Evolutionary conservation across 2,888 invertebrate genomes (phyloP).

Genomic region (Rotaria magnacalcarata): DNA sequence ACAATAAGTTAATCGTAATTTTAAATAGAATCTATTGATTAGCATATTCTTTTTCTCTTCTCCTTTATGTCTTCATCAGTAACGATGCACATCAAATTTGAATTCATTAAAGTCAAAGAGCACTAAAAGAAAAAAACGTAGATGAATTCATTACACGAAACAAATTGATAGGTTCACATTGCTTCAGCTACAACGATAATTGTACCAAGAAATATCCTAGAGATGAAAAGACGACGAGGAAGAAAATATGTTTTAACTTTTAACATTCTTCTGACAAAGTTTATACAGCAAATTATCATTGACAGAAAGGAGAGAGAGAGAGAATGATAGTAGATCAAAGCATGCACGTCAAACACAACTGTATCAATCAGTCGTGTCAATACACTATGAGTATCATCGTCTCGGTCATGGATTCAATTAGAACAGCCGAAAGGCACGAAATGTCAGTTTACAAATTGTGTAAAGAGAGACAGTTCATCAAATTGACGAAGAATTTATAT

Average conservation of each 20-base stretch:
- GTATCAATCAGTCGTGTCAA: constrained; percentile 31
- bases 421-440: constrained; percentile 22
- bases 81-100: background rate
- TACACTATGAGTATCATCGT: constrained; percentile 22
- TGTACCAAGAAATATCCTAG: background rate
- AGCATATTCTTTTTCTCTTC: no score
- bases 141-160: background rate
- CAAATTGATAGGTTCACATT: background rate
- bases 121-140: background rate
- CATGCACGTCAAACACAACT: constrained; percentile 31
- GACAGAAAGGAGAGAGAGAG: background rate
- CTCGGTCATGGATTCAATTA: constrained; percentile 31
- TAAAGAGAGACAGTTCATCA: constrained; percentile 3
- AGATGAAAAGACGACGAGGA: background rate
- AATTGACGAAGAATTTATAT: constrained; percentile 2
- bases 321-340: background rate
- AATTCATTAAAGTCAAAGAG: background rate
- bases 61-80: background rate
- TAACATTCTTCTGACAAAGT: background rate
- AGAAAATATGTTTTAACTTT: background rate
- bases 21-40: no score
- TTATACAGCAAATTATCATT: background rate
- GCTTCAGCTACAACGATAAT: no score
- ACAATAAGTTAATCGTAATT: no score
- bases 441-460: constrained; percentile 15